These are phyloP conservation scores for Calyptomena viridis DNA, from an alignment of 2,113 vertebrate species.

Conservation along the genomic window DNA sequence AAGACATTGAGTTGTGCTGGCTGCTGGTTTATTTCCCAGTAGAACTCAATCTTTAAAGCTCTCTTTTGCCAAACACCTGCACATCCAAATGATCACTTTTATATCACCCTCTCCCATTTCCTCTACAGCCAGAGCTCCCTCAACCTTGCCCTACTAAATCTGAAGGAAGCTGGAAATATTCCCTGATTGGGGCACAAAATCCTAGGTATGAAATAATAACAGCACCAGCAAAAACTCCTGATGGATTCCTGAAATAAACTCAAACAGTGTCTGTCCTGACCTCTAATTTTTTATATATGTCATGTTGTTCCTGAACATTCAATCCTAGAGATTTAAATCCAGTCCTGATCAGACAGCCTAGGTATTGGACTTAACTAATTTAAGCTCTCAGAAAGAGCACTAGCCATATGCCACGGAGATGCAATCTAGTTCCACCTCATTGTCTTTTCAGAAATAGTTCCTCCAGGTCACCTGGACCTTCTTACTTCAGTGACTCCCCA, in stretches of 20 bases:
- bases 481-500: neutral
- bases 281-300: neutral
- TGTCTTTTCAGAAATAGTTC: neutral
- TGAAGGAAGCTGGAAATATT: neutral
- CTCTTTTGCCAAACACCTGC: neutral
- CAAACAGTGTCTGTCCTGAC: neutral
- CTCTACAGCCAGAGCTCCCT: neutral
- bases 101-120: neutral
- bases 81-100: neutral
- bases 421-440: neutral
- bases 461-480: neutral
- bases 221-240: neutral
- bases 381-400: neutral
- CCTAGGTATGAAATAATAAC: neutral
- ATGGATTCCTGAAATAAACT: conserved; percentile 10
- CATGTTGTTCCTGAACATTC: neutral
- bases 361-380: neutral
- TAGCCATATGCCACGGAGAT: neutral
- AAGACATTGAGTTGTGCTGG: neutral
- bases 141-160: neutral
- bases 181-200: neutral
- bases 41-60: conserved; percentile 6
- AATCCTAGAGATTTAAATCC: neutral
- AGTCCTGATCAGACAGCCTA: neutral
- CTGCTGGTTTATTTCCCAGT: conserved; percentile 5